Evolutionary conservation across 2,888 invertebrate genomes (phyloP), one percentile per base, ranked within the genome.

Genomic region (Phragmatobia fuliginosa): DNA sequence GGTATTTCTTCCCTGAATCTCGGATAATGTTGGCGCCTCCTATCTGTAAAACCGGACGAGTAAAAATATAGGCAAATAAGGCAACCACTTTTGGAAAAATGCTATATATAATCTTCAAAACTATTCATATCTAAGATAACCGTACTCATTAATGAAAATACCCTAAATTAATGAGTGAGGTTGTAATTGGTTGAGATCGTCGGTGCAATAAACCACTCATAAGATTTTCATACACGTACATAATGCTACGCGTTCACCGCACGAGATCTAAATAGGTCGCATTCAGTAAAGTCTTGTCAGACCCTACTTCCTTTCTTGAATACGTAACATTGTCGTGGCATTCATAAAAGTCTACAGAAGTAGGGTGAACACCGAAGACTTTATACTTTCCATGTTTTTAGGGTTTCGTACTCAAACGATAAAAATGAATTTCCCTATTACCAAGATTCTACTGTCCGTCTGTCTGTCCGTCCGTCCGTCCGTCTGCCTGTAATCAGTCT

Each of bases 301-400:
- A 31, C 33, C 64, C 18, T 11, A 36, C 64, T 64, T 64, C 49
- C 64, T 52, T 49, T 45, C 32, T 49, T 63, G 62, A 63, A 63
- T 49, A 62, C 32, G 49, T n/a, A 52, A 52, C 25, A 33, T 49
- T 21, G 56, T 28, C 64, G 49, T 52, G 25, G 64, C 64, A 52
- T 64, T 64, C 52, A 64, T 52, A 52, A 52, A 32, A 64, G 52
- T 28, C 25, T 33, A 36, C 64, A 25, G 49, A 56, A 52, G 52
- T 64, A 56, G 52, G 52, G 33, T 52, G 36, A 33, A 36, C 36
- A 21, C 7, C n/a, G 11, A 41, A 49, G 76, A 71, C 56, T 65
- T n/a, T 56, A 16, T 56, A 28, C 28, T 16, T 33, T 0, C n/a
- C 28, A 56, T 7, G 16, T 56, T 33, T 45, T 16, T n/a, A n/a